phyloP scores from a whole-genome alignment of 2,113 vertebrate species.

The Chitala chitala region DNA sequence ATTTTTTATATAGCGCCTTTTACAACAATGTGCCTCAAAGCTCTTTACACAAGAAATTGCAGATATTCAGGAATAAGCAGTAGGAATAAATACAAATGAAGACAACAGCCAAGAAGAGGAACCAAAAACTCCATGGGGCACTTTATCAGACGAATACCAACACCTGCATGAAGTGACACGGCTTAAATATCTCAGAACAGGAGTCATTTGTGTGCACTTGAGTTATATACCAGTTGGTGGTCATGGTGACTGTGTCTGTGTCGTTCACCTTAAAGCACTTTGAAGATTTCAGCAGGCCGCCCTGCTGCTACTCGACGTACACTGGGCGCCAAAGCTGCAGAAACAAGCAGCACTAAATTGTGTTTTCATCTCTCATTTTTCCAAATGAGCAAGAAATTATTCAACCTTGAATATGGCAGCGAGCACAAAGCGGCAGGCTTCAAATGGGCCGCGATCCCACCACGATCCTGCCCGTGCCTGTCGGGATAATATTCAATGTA shows the following conservation, averaged over 20 bases:
- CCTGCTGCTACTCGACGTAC: neutral
- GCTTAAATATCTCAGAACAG: no score
- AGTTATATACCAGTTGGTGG: neutral
- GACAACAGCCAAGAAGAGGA: no score
- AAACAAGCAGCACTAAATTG: neutral
- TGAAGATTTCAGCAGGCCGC: neutral
- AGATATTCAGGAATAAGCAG: no score
- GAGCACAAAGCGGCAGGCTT: constrained; percentile 55
- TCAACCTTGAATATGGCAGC: constrained; percentile 50
- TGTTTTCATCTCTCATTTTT: constrained; percentile 50
- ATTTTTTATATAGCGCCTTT: no score
- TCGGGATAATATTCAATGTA: constrained; percentile 64
- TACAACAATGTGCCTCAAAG: no score
- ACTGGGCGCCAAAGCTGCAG: neutral
- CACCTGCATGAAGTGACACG: no score
- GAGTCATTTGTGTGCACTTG: neutral
- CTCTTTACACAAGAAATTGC: no score
- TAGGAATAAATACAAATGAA: no score
- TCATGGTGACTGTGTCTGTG: neutral
- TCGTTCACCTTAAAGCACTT: neutral
- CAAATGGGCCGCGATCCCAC: constrained; percentile 58
- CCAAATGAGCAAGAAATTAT: constrained; percentile 51
- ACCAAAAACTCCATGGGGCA: no score
- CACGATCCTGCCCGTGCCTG: constrained; percentile 69
- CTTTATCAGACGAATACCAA: no score